phyloP scores from a whole-genome alignment of 2,888 invertebrate species.

The Campopleginae sp. region DNA sequence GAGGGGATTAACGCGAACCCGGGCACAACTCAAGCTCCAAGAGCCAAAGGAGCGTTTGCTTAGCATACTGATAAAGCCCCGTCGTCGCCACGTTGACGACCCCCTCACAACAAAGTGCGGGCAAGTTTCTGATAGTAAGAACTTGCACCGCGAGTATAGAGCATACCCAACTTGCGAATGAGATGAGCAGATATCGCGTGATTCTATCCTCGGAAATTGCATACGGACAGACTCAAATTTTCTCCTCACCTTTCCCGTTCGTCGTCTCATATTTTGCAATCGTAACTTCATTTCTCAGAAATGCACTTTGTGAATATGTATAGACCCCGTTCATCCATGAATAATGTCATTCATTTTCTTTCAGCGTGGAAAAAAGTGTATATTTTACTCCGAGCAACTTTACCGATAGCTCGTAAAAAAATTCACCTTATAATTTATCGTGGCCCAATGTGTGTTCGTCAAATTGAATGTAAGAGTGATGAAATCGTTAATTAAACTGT shows the following conservation, averaged over 20 bases:
- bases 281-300: slow-evolving; percentile 6
- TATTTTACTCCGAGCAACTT: not conserved
- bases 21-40: slow-evolving; percentile 51
- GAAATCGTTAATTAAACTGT: not conserved
- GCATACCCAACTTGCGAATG: slow-evolving; percentile 6
- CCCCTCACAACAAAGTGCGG: slow-evolving; percentile 32
- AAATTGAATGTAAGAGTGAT: not conserved
- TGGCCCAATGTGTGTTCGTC: not conserved
- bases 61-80: slow-evolving; percentile 66
- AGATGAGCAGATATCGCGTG: slow-evolving; percentile 7
- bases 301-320: slow-evolving; percentile 25
- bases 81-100: slow-evolving; percentile 36
- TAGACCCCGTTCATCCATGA: not conserved
- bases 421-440: not conserved
- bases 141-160: slow-evolving; percentile 48
- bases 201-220: slow-evolving; percentile 9
- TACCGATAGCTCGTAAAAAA: not conserved
- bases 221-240: not conserved
- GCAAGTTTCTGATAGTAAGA: slow-evolving; percentile 63
- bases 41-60: slow-evolving; percentile 64
- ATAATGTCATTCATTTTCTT: not conserved
- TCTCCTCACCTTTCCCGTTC: slow-evolving; percentile 33
- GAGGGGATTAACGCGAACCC: slow-evolving; percentile 61
- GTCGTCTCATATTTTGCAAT: not conserved
- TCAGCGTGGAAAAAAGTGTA: not conserved